Base-by-base conservation (phyloP, 53 echinoderm and acorn worm species). In the Stichopus horrens region DNA sequence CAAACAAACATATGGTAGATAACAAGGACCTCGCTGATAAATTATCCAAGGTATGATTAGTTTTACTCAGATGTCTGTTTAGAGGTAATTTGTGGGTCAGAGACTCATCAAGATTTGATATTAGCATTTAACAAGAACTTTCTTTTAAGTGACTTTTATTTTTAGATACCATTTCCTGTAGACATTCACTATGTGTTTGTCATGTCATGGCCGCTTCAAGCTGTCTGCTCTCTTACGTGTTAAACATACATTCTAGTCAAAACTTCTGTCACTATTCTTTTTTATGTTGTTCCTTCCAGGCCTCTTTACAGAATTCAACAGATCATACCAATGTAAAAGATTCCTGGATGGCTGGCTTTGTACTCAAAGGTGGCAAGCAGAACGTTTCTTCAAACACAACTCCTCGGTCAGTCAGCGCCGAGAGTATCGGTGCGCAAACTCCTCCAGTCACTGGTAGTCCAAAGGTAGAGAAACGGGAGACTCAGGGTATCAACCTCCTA, bases 401-500 rank as follows among this genome's bases (percentile, higher is more conserved):
- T 18, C 74, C 52, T 11, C 71, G 73, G 16, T 85, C 89, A 21
- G 75, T 88, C 19, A 87, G 87, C 58, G 59, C 74, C 58, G 92
- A 92, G 22, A 92, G 63, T 75, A 82, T 92, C 13, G 90, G 87
- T 11, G 85, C 83, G 4, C 55, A 79, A 81, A 96, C 96, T 16
- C 94, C 96, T 74, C 94, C 94, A 53, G 86, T 90, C 89, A 86
- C 88, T 65, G 90, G 91, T 58, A 96, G 96, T 83, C 96, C 96
- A 55, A 94, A 92, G 55, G 80, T 90, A 76, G 94, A 96, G 75
- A 87, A 55, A 23, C 55, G 57, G 9, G 74, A 74, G 20, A n/a
- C 19, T 21, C 87, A 74, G 74, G 87, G 93, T 37, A 86, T 96
- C 53, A 96, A 96, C 75, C 90, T 96, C 4, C 90, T 95, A 16